Evolutionary conservation across 2,797 vertebrate species (phyloP).

Genomic region (Crocodylus rhombifer): DNA sequence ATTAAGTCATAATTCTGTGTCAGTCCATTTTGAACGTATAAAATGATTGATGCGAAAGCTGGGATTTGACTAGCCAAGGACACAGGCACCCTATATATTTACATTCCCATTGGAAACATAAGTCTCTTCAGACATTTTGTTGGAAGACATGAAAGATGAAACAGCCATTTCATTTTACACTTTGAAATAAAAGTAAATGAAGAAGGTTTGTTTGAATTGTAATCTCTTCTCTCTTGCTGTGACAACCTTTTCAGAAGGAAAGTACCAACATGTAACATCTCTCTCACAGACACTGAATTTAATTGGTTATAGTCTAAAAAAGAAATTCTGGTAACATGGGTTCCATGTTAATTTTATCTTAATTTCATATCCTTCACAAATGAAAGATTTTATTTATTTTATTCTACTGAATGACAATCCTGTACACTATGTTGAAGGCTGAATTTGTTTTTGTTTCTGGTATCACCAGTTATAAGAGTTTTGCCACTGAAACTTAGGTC

Average conservation of each 20-base stretch:
- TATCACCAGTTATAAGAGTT: not conserved
- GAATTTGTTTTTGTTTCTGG: not conserved
- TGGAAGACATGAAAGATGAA: not conserved
- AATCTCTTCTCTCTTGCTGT: not conserved
- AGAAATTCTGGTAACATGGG: not conserved
- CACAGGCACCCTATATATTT: not conserved
- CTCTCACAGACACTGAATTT: not conserved
- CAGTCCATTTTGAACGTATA: not conserved
- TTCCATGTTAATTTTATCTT: not conserved
- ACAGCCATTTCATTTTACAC: not conserved
- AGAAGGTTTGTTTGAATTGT: not conserved
- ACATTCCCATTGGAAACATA: not conserved
- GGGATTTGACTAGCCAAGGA: not conserved
- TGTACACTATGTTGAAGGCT: not conserved
- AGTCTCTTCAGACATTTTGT: not conserved
- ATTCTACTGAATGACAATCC: not conserved
- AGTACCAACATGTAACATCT: not conserved
- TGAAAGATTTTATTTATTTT: not conserved
- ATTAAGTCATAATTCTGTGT: not conserved
- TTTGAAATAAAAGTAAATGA: not conserved
- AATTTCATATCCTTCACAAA: not conserved
- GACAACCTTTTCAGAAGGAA: not conserved
- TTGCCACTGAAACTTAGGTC: not conserved
- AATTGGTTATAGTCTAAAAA: slow-evolving; percentile 10
- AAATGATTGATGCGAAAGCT: not conserved